These are phyloP conservation scores for Beris morrisii DNA, from an alignment of 2,888 invertebrate species.

Conservation along the genomic window DNA sequence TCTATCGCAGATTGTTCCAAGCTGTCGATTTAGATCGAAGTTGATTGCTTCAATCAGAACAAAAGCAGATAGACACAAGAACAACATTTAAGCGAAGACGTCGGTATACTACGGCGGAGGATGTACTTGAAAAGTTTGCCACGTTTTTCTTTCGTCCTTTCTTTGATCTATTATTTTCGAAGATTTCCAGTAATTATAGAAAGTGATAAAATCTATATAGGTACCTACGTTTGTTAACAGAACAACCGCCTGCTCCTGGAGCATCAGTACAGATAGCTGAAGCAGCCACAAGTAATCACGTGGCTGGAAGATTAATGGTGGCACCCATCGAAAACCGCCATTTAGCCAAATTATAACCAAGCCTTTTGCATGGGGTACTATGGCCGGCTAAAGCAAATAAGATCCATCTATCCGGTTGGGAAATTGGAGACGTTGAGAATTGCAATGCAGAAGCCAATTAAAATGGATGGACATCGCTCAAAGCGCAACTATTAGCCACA, in stretches of 20 bases:
- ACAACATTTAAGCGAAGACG: too few relatives aligned
- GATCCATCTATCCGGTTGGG: background rate
- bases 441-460: slow-evolving; percentile 14
- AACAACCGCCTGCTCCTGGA: too few relatives aligned
- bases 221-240: too few relatives aligned
- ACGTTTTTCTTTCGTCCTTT: too few relatives aligned
- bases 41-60: slow-evolving; percentile 24
- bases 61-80: slow-evolving; percentile 1
- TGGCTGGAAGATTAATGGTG: background rate
- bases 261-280: too few relatives aligned
- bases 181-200: too few relatives aligned
- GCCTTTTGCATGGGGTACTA: background rate
- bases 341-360: slow-evolving; percentile 2
- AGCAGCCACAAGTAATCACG: background rate
- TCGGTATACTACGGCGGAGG: too few relatives aligned
- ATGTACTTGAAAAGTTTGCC: too few relatives aligned
- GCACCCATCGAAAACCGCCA: background rate
- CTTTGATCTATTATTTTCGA: too few relatives aligned
- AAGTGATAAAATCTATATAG: too few relatives aligned
- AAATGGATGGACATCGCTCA: slow-evolving; percentile 4
- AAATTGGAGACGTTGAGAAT: slow-evolving; percentile 3
- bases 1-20: background rate
- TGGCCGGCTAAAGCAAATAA: background rate
- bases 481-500: slow-evolving; percentile 18
- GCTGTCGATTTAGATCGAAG: slow-evolving; percentile 15